Evolutionary conservation across 2,888 invertebrate species (phyloP).

Genomic region (Agriopis leucophaearia): DNA sequence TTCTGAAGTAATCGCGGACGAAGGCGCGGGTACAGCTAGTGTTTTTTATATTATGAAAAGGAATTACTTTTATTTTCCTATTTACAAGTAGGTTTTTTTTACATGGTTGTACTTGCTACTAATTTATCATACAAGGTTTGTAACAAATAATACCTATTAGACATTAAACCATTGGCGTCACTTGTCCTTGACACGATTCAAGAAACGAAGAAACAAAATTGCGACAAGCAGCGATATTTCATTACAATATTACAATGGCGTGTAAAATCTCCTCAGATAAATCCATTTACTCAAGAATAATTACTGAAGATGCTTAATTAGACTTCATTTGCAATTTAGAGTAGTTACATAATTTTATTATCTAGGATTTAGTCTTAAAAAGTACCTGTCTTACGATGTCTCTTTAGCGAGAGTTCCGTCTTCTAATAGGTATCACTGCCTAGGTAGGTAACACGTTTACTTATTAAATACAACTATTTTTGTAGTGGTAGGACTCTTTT

Average conservation of each 20-base stretch:
- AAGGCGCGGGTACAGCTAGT: too few relatives aligned
- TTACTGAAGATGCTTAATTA: slow-evolving; percentile 28
- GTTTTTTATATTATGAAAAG: too few relatives aligned
- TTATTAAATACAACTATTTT: too few relatives aligned
- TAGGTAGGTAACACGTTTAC: too few relatives aligned
- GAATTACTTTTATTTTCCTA: too few relatives aligned
- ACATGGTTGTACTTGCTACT: too few relatives aligned
- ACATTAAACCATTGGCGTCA: background rate
- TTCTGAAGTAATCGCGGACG: too few relatives aligned
- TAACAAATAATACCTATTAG: slow-evolving; percentile 1
- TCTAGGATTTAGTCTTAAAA: too few relatives aligned
- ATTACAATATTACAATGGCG: slow-evolving; percentile 31
- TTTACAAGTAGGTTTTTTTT: too few relatives aligned
- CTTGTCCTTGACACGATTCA: slow-evolving; percentile 23
- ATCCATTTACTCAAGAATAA: slow-evolving; percentile 10
- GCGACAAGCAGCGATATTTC: slow-evolving; percentile 21
- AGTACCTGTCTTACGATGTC: too few relatives aligned
- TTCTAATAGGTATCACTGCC: background rate
- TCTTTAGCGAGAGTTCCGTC: background rate
- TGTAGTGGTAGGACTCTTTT: too few relatives aligned
- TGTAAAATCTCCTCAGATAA: slow-evolving; percentile 28
- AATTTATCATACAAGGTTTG: too few relatives aligned
- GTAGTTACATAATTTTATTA: background rate
- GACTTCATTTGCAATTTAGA: slow-evolving; percentile 30
- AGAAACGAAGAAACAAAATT: slow-evolving; percentile 20